phyloP scores from a whole-genome alignment of 2,113 vertebrate species.

The Phalacrocorax carbo region DNA sequence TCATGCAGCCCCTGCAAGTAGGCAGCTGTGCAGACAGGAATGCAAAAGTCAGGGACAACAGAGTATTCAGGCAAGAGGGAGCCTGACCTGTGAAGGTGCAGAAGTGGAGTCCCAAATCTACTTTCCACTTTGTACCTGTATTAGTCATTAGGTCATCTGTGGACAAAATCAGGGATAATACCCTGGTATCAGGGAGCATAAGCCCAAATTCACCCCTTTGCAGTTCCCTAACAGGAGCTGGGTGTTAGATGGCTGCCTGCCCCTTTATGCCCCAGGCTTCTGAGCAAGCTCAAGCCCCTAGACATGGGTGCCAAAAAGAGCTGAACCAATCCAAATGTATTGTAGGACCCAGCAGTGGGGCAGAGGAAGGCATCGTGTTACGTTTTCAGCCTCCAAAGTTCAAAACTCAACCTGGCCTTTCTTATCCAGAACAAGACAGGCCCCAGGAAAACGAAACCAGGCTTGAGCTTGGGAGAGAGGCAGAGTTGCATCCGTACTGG shows the following conservation, averaged over 20 bases:
- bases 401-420: neutral
- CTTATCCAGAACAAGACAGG: neutral
- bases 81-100: neutral
- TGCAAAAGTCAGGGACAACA: neutral
- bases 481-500: rapidly evolving
- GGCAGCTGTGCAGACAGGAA: neutral
- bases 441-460: neutral
- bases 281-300: neutral
- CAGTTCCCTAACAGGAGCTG: neutral
- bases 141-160: neutral
- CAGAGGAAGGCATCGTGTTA: neutral
- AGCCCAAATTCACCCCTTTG: neutral
- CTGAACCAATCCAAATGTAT: neutral
- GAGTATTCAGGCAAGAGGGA: neutral
- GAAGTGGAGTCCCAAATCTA: neutral
- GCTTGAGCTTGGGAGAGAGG: neutral
- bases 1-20: neutral
- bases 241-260: neutral
- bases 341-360: neutral
- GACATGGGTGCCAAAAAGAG: rapidly evolving
- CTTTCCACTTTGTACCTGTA: neutral
- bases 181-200: neutral
- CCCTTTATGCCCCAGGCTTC: neutral
- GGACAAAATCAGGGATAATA: neutral
- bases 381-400: neutral